Evolutionary conservation across 2,113 vertebrate genomes (phyloP), one percentile per base, ranked within the genome.

Genomic region (Rhadina sibilatrix): DNA sequence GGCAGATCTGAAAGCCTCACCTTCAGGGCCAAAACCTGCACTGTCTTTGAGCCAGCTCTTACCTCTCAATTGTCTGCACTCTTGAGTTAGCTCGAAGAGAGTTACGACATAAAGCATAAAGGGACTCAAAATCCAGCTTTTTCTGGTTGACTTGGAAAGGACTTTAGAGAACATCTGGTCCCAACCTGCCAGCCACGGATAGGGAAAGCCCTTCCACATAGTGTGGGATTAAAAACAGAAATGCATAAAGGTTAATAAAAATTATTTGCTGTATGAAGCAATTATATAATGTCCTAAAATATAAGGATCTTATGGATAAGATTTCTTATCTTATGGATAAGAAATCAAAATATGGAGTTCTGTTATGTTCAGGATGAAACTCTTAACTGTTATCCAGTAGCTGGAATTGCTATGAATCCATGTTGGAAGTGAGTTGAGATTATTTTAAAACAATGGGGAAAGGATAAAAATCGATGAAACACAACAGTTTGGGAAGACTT

Each of bases 201-300:
- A 60, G 13, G 21, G 31, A 69, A 61, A 69, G 3, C 17, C 83
- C 47, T 69, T 77, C 54, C 18, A 27, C 27, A 12, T 33, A 42
- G 18, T 54, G 22, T 5, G 18, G 3, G 22, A 54, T 6, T 37
- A 46, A 44, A 30, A 6, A 5, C 0, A 65, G 16, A 49, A 64
- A 42, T 38, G 12, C 17, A 49, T 64, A 19, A 7, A 95, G 30
- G 2, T 69, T 69, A 53, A 61, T 60, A 30, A 47, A 68, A 75
- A n/a, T 19, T 46, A 76, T 65, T 79, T 77, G 9, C 23, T 79
- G 18, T 22, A 25, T 49, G 33, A 70, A 84, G 37, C 17, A 46
- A 6, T 57, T 89, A 21, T 10, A 13, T 60, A 60, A 40, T n/a
- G 35, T 37, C 21, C 50, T 76, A 53, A 91, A 79, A 57, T 28